Evolutionary conservation across 2,113 vertebrate genomes (phyloP), one percentile per base, ranked within the genome.

Genomic region (Theristicus caerulescens): DNA sequence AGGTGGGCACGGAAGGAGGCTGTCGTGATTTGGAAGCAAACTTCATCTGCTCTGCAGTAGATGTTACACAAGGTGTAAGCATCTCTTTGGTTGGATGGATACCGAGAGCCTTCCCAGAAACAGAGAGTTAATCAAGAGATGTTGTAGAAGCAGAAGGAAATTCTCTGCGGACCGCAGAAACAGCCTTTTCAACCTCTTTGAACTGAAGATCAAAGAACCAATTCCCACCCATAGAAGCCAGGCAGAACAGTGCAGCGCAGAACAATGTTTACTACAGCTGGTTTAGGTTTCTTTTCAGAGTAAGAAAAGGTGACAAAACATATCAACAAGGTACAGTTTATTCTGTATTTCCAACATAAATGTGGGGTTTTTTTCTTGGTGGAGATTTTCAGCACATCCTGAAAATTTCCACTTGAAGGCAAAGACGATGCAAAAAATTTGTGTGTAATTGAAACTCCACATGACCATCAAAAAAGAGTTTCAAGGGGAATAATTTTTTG

Each of bases 131-230:
- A 87, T 76, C 17, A 85, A 58, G 84, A 69, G 13, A 65, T 77
- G 70, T 8, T 88, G 76, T 12, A 52, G 78, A 80, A 77, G 71
- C 51, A 95, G 67, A 79, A 86, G 52, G 26, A 59, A 91, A 94
- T 77, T 91, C 94, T 94, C 93, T 86, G 66, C 47, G 79, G 89
- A 59, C 78, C 13, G 11, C 76, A 91, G 58, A 85, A 96, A 91
- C 40, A 84, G 73, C 40, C 52, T 90, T 74, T 83, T 87, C 94
- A 89, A 32, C 46, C 81, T 58, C 95, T 97, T 97, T 96, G 96
- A 97, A 95, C 84, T 93, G 84, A 82, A 95, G 96, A 95, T 95
- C 94, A 97, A 94, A 97, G 95, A 85, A 88, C 29, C 42, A 54
- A 42, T 91, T 92, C 86, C 81, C 29, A 85, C n/a, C 62, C 83